Conservation (phyloP, 2,888 invertebrate genomes). For the Rhagophthalmus giganteus region DNA sequence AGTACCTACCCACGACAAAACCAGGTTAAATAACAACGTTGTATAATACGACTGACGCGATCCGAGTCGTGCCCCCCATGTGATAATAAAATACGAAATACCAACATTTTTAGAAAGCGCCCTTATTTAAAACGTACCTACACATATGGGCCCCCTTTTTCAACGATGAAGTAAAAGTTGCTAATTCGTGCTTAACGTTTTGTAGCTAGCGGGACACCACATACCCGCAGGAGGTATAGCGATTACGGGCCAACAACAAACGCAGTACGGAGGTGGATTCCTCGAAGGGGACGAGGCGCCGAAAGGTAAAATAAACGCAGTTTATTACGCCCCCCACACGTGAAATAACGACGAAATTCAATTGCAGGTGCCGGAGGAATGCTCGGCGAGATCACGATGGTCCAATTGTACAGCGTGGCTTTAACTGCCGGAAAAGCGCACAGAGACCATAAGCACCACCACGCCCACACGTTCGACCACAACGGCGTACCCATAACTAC, state of each 20-base stretch:
- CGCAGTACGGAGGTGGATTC: slow-evolving; percentile 62
- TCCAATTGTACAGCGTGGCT: slow-evolving; percentile 79
- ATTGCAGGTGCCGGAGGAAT: slow-evolving; percentile 65
- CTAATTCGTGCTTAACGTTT: too few species aligned
- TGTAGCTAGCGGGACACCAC: slow-evolving; percentile 76
- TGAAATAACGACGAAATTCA: slow-evolving; percentile 19
- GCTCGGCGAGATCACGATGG: slow-evolving; percentile 76
- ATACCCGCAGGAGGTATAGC: slow-evolving; percentile 76
- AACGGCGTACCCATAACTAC: slow-evolving; percentile 67
- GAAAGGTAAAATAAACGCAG: too few species aligned
- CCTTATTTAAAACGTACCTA: too few species aligned
- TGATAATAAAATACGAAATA: too few species aligned
- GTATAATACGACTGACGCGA: too few species aligned
- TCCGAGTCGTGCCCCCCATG: too few species aligned
- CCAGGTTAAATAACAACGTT: too few species aligned
- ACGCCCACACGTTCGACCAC: slow-evolving; percentile 78
- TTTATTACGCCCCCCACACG: too few species aligned
- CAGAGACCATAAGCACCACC: slow-evolving; percentile 85
- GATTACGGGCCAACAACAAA: slow-evolving; percentile 75
- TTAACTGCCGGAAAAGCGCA: slow-evolving; percentile 85
- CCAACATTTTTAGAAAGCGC: too few species aligned
- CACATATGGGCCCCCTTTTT: too few species aligned
- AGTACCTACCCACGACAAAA: too few species aligned
- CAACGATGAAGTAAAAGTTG: too few species aligned
- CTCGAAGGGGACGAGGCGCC: slow-evolving; percentile 58